Base-by-base conservation (phyloP, 2,797 vertebrate genomes). In the Sciaenops ocellatus region DNA sequence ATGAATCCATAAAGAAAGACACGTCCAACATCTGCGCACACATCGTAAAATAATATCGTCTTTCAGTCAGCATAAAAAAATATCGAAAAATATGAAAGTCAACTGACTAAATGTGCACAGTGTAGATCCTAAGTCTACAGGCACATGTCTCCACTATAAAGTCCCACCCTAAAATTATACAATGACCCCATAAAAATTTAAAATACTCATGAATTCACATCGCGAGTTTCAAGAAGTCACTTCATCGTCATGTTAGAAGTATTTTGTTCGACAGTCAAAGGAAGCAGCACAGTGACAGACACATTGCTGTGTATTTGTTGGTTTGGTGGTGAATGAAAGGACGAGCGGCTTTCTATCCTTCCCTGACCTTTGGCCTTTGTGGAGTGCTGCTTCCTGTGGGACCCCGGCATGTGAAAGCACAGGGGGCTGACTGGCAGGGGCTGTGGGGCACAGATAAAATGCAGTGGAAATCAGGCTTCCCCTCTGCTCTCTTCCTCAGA, bases 391-490 rank as follows among this genome's bases (percentile, higher is more conserved):
- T 95, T 95, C 94, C 94, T 94, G 93, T 92, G 92, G 90, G 93
- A 94, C 90, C 88, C 89, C 72, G 52, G 89, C 90, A 89, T 90
- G 89, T 89, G 84, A 89, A 90, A 89, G 87, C 89, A 79, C 88
- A 81, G 73, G 78, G 82, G 85, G 78, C 85, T 89, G 80, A 70
- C 86, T 74, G 91, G 90, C 89, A 84, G 83, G 85, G 92, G 87
- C 92, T 95, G 94, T 79, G 75, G 87, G 85, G 83, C 82, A 78
- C 90, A 94, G 94, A 95, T 95, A 95, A 94, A 94, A 93, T 69
- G 70, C 59, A 90, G 91, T 95, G 94, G 94, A 95, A 95, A 94
- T 92, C 92, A 91, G 87, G 90, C 93, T 94, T 95, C 92, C 93
- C 92, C 78, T 92, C 89, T 79, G 84, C 87, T 92, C 92, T 91